Base-by-base conservation (phyloP, 2,113 vertebrate species). In the Montifringilla adamsi region DNA sequence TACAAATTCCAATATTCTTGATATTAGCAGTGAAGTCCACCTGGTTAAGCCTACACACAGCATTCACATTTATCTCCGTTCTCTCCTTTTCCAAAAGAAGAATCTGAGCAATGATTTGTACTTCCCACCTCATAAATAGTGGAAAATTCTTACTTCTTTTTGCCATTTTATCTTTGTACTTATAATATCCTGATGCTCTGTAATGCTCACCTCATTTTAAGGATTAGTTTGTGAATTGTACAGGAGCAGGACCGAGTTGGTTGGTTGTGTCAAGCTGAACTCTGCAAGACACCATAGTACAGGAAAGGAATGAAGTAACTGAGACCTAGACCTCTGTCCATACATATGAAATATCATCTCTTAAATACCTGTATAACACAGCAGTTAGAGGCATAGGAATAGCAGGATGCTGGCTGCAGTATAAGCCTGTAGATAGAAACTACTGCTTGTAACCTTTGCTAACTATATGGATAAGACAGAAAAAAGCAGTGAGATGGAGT, bases 171-270 rank as follows among this genome's bases (percentile, higher is more conserved):
- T 47, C 49, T 82, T 68, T 41, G 28, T 28, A 62, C 9, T 15
- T 60, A 27, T 21, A 84, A 66, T 56, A 37, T 56, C 21, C 20
- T 46, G 33, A 15, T 37, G 58, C 55, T 64, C 27, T 60, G 31
- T 41, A 81, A 62, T 27, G 46, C 15, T 77, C 21, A 41, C 26
- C n/a, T 78, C 10, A 33, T 74, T 78, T 68, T 41, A 77, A 49
- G 13, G 56, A 60, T 15, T 41, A 49, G 8, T 60, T 76, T 52
- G 62, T 68, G 70, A 76, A 52, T 60, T 55, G 41, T 56, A 21
- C 4, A 2, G 21, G 26, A 73, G n/a, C 64, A 81, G 37, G 30
- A 78, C 17, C 0, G 0, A 44, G 13, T 28, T 9, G 4, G 19
- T 31, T 58, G 19, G 13, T 24, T 64, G 31, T 49, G 33, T 41